Conservation (phyloP, 2,888 invertebrate genomes). For the Balanococcus diminutus region DNA sequence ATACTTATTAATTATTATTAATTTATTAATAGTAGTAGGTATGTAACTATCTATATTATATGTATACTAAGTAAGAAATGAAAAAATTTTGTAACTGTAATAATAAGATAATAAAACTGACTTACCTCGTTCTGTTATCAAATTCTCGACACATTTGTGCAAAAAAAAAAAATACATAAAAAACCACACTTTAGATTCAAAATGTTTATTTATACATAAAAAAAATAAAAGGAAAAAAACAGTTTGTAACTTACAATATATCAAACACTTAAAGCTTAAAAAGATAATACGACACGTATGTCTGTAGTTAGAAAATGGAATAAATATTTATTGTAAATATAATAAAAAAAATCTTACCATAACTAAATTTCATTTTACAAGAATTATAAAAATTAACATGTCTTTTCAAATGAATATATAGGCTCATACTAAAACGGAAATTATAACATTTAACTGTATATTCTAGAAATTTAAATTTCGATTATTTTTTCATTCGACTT, state of each 20-base stretch:
- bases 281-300: constrained; percentile 42
- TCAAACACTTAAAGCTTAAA: constrained; percentile 49
- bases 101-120: no score
- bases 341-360: constrained; percentile 47
- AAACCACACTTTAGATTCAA: not conserved
- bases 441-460: not conserved
- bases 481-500: no score
- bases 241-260: constrained; percentile 45
- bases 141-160: not conserved
- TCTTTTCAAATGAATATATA: constrained; percentile 9
- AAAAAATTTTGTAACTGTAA: no score
- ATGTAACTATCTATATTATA: no score
- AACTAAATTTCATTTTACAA: constrained; percentile 44
- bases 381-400: constrained; percentile 47
- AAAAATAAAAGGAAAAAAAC: constrained; percentile 48
- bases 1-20: no score
- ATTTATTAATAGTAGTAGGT: no score
- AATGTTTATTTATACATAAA: constrained; percentile 48
- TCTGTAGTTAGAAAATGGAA: constrained; percentile 51
- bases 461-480: not conserved
- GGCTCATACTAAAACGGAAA: constrained; percentile 1
- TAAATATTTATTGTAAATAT: constrained; percentile 50
- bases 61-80: no score
- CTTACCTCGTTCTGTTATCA: not conserved
- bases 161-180: not conserved